These are phyloP conservation scores for Pogonomyrmex californicus DNA, from an alignment of 1,140 invertebrate genomes.

Conservation along the genomic window DNA sequence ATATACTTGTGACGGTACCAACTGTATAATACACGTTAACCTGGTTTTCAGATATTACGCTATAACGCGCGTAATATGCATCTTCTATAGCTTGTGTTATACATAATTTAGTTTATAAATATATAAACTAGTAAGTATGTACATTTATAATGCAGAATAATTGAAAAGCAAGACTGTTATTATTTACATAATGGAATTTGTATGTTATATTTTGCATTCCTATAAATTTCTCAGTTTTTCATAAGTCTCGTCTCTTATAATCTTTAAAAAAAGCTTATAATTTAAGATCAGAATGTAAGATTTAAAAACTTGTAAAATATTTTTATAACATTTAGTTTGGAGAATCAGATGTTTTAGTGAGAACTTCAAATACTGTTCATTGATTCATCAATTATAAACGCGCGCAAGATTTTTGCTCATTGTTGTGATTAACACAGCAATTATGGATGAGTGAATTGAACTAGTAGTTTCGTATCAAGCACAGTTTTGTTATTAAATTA, in stretches of 20 bases:
- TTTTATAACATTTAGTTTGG: neutral
- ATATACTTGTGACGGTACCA: neutral
- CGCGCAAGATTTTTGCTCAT: neutral
- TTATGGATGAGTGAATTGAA: neutral
- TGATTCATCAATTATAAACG: neutral
- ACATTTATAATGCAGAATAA: neutral
- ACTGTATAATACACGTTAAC: slow-evolving; percentile 10
- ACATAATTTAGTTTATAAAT: slow-evolving; percentile 32
- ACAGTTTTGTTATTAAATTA: slow-evolving; percentile 18
- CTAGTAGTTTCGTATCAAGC: neutral
- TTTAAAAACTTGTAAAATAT: neutral
- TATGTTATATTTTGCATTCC: neutral
- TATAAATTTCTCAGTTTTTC: neutral
- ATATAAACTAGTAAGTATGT: neutral
- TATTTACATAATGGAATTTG: neutral
- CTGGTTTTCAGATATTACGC: neutral
- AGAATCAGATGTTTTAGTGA: neutral
- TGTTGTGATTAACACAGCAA: neutral
- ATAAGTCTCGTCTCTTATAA: neutral
- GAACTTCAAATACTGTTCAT: neutral
- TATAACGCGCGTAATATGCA: neutral
- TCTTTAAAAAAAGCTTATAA: neutral
- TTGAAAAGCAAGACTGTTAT: neutral
- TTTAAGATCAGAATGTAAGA: neutral
- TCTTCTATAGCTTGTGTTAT: neutral